Base-by-base conservation (phyloP, 2,797 vertebrate species). In the Sebastes flavidus region DNA sequence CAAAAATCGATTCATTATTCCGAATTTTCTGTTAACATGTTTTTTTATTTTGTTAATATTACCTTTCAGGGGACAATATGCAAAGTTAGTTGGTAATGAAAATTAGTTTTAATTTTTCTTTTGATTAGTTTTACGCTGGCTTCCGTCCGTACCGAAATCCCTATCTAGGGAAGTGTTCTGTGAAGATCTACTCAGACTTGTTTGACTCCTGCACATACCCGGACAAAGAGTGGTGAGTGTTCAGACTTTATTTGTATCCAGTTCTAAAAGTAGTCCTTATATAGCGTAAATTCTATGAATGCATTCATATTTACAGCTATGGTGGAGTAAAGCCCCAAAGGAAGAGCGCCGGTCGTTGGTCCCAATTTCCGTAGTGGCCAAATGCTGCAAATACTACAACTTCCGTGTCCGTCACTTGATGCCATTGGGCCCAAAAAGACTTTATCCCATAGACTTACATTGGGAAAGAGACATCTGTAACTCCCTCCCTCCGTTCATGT, bases 171-270 rank as follows among this genome's bases (percentile, higher is more conserved):
- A n/a, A 72, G 2, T 69, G 59, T 34, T 81, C 87, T 2, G 0
- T 6, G 5, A 63, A 68, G 29, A 77, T 93, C 77, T 93, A 94
- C 84, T 65, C 65, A 2, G 76, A 90, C 8, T 92, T 96, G 83
- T 95, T 94, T 22, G 92, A 95, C 24, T 88, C 93, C 59, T 82
- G 96, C 75, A 81, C 90, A 0, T 96, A 95, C 69, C 77, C 81
- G 1, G 95, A 96, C 75, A 96, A 96, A 81, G 91, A 95, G 80
- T 96, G 95, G 96, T 97, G 85, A 94, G 95, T 75, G 14, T 65
- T 38, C 25, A 46, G 42, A 46, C 42, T 46, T 46, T 16, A 46
- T 6, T 46, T 46, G 6, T 7, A 54, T 12, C 8, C 11, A 8
- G 1, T 16, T 30, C 38, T 66, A 32, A 22, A 49, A 42, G 27